Evolutionary conservation across 2,113 vertebrate genomes (phyloP).

Genomic region (Pelvicachromis taeniatus): DNA sequence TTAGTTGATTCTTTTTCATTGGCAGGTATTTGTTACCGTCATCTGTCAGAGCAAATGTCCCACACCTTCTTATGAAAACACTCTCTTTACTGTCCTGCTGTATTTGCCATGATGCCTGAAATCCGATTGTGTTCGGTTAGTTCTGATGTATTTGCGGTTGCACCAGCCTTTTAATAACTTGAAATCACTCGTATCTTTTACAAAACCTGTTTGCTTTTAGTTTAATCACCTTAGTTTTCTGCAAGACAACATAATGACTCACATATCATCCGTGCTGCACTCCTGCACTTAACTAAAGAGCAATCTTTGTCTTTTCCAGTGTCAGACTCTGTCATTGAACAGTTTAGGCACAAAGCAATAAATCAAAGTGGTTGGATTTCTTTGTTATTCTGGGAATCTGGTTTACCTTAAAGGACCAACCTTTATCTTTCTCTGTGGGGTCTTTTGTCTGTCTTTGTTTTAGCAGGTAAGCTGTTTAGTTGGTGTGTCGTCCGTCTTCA

Average conservation of each 20-base stretch:
- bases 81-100: neutral
- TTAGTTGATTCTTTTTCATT: neutral
- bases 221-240: neutral
- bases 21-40: neutral
- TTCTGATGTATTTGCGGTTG: neutral
- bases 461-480: neutral
- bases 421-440: neutral
- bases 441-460: neutral
- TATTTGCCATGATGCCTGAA: neutral
- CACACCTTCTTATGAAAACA: neutral
- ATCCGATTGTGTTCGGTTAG: neutral
- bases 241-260: neutral
- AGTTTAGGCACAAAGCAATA: neutral
- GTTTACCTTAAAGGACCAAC: neutral
- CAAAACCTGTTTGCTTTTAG: neutral
- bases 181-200: neutral
- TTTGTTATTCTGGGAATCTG: neutral
- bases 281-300: neutral
- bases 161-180: neutral
- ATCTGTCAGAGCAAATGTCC: neutral
- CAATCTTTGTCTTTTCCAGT: neutral
- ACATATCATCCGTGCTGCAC: neutral
- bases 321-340: neutral
- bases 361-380: neutral
- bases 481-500: neutral